These are phyloP conservation scores for Nyctalus aviator DNA, from an alignment of 2,797 vertebrate genomes.

Conservation along the genomic window DNA sequence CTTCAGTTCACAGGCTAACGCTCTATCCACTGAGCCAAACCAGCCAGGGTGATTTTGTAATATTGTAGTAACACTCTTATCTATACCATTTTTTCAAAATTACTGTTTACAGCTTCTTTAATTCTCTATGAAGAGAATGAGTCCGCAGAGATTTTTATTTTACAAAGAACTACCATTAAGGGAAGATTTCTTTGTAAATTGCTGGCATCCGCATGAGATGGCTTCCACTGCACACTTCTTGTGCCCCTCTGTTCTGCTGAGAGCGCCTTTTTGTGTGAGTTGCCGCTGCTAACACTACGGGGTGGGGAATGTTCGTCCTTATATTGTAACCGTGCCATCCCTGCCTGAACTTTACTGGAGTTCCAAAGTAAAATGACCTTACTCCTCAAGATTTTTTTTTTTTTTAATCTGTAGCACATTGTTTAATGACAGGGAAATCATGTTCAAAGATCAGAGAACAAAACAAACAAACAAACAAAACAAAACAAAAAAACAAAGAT, in stretches of 20 bases:
- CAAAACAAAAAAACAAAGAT: too few species aligned
- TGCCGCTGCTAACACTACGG: not conserved
- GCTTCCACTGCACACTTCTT: not conserved
- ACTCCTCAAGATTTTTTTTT: not conserved
- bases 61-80: not conserved
- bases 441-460: too few species aligned
- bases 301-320: not conserved
- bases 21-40: not conserved
- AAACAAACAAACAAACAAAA: too few species aligned
- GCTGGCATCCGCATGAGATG: not conserved
- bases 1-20: not conserved
- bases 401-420: too few species aligned
- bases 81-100: not conserved
- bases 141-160: not conserved
- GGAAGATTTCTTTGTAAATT: not conserved
- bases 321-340: not conserved
- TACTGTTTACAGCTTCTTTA: not conserved
- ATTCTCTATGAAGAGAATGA: slow-evolving; percentile 30
- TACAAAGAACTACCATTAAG: not conserved
- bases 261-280: not conserved
- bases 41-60: not conserved
- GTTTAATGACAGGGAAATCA: too few species aligned
- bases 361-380: not conserved
- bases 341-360: not conserved
- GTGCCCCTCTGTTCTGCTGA: not conserved